Conservation (phyloP, 37 sponge, comb jelly and placozoan species). For the Dysidea cf. avara region DNA sequence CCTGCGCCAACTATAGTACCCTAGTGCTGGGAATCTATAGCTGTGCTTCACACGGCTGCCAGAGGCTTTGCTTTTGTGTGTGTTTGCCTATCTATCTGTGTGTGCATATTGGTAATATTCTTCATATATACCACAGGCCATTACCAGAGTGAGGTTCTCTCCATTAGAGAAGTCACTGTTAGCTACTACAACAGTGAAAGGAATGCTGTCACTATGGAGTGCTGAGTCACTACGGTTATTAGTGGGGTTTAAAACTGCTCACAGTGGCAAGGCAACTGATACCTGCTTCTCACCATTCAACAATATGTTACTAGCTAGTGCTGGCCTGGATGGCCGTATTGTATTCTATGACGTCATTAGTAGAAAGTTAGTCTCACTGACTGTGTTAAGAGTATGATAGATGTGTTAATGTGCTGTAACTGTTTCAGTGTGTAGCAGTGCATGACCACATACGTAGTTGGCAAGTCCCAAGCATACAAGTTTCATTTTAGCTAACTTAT, state of each 20-base stretch:
- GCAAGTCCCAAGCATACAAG: too few relatives aligned
- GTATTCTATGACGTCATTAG: slow-evolving; percentile 61
- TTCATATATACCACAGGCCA: slow-evolving; percentile 11
- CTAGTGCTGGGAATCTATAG: too few relatives aligned
- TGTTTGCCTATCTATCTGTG: not conserved
- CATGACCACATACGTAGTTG: too few relatives aligned
- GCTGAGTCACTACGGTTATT: slow-evolving; percentile 71
- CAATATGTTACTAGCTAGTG: slow-evolving; percentile 65
- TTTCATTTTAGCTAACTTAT: too few relatives aligned
- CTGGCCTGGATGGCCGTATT: slow-evolving; percentile 53
- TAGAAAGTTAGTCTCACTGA: slow-evolving; percentile 74
- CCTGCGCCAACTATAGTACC: not conserved
- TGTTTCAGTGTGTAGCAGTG: not conserved
- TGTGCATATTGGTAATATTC: not conserved
- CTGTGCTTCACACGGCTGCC: not conserved
- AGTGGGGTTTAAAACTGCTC: slow-evolving; percentile 39
- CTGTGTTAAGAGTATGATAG: too few relatives aligned
- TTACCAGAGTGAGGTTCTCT: slow-evolving; percentile 54
- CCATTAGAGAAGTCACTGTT: slow-evolving; percentile 47
- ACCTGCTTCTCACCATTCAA: slow-evolving; percentile 81
- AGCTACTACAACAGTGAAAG: slow-evolving; percentile 45
- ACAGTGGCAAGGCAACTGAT: slow-evolving; percentile 46
- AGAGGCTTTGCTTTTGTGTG: not conserved
- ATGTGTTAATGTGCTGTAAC: not conserved
- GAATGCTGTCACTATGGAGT: slow-evolving; percentile 72